Evolutionary conservation across 1,140 invertebrate species (phyloP).

Genomic region (Thaumetopoea pityocampa): DNA sequence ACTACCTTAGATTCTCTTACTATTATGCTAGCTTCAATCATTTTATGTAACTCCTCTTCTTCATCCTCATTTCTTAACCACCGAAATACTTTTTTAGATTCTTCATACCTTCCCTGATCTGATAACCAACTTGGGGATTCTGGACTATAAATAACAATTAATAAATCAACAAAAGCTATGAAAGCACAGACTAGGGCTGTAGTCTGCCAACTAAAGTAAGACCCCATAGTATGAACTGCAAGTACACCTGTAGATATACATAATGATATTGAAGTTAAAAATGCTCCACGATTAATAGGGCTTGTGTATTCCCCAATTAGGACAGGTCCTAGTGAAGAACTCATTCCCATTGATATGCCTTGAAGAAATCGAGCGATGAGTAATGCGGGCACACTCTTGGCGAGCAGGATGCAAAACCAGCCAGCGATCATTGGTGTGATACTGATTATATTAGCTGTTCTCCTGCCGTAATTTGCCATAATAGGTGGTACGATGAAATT

Average conservation of each 20-base stretch:
- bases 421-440: conserved; percentile 25
- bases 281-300: conserved; percentile 37
- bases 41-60: conserved; percentile 37
- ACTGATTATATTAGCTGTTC: conserved; percentile 29
- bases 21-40: conserved; percentile 27
- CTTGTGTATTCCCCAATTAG: conserved; percentile 42
- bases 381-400: conserved; percentile 24
- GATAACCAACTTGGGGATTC: conserved; percentile 41
- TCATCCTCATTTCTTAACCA: conserved; percentile 36
- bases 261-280: conserved; percentile 33
- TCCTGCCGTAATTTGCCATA: conserved; percentile 38
- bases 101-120: conserved; percentile 32
- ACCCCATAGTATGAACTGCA: conserved; percentile 32
- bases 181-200: conserved; percentile 26
- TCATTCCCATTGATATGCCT: conserved; percentile 36
- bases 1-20: conserved; percentile 26
- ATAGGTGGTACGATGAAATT: conserved; percentile 32
- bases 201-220: conserved; percentile 29
- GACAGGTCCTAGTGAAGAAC: conserved; percentile 29
- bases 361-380: conserved; percentile 33
- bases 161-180: conserved; percentile 27
- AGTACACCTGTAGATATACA: conserved; percentile 31
- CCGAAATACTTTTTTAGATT: conserved; percentile 30
- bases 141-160: conserved; percentile 32
- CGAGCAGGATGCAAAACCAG: conserved; percentile 30